These are phyloP conservation scores for Metopolophium dirhodum DNA, from an alignment of 1,140 invertebrate genomes.

Conservation along the genomic window DNA sequence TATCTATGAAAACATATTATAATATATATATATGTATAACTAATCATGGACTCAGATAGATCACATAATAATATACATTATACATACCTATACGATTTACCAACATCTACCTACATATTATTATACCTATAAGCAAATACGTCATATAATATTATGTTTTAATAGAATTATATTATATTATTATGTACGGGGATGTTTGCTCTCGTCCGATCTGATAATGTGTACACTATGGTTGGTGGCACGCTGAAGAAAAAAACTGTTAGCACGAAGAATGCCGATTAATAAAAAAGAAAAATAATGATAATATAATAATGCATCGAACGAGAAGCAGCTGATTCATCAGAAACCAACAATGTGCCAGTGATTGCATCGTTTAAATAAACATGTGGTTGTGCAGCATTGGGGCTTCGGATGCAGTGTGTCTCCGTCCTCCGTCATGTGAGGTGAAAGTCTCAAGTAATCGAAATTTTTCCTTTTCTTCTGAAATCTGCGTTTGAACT, in stretches of 20 bases:
- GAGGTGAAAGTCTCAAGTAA: constrained; percentile 5
- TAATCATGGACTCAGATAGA: background rate
- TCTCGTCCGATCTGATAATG: background rate
- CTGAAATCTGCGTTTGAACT: constrained; percentile 5
- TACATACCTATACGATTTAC: background rate
- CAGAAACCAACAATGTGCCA: constrained; percentile 42
- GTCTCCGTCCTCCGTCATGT: background rate
- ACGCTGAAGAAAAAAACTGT: background rate
- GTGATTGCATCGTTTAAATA: constrained; percentile 51
- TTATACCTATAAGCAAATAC: background rate
- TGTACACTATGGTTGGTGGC: background rate
- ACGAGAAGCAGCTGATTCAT: constrained; percentile 21
- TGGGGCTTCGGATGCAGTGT: background rate
- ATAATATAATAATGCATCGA: background rate
- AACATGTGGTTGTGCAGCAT: background rate
- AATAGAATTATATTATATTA: background rate
- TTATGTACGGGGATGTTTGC: background rate
- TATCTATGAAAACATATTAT: background rate
- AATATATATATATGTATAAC: background rate
- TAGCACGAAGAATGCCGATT: background rate
- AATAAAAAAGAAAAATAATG: constrained; percentile 17
- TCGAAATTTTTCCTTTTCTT: background rate
- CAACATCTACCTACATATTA: background rate
- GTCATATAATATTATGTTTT: background rate
- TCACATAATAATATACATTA: background rate